Conservation (phyloP, 2,888 invertebrate genomes). For the Nephrocerus scutellatus region DNA sequence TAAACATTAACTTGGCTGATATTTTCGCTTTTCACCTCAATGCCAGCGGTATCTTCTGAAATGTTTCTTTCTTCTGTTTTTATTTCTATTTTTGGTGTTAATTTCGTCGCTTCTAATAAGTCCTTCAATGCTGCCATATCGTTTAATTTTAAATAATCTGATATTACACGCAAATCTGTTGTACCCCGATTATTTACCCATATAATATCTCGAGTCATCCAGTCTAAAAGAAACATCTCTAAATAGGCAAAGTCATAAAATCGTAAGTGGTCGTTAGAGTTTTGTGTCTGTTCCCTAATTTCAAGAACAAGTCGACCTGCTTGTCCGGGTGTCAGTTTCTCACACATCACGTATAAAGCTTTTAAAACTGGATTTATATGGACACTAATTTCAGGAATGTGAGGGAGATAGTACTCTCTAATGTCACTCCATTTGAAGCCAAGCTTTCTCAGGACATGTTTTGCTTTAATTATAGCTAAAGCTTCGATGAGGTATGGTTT, state of each 20-base stretch:
- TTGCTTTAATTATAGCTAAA: conserved; percentile 48
- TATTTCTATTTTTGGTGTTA: conserved; percentile 7
- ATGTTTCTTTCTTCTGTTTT: conserved; percentile 5
- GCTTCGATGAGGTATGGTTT: conserved; percentile 50
- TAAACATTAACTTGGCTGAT: not conserved
- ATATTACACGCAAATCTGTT: conserved; percentile 33
- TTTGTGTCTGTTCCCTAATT: conserved; percentile 26
- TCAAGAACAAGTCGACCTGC: conserved; percentile 30
- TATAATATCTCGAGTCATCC: conserved; percentile 34
- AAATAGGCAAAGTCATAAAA: conserved; percentile 35
- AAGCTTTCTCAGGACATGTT: conserved; percentile 42
- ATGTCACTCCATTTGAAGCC: conserved; percentile 39
- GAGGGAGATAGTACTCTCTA: conserved; percentile 39
- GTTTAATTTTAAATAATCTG: conserved; percentile 37
- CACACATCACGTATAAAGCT: conserved; percentile 47
- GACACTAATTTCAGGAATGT: conserved; percentile 37
- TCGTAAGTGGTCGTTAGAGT: conserved; percentile 27
- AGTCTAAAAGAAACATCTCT: conserved; percentile 41
- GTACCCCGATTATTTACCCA: conserved; percentile 28
- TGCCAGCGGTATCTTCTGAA: conserved; percentile 13
- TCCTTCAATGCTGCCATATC: conserved; percentile 29
- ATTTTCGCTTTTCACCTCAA: not conserved
- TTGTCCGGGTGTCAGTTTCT: conserved; percentile 40
- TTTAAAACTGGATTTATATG: conserved; percentile 48
- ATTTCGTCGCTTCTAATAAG: conserved; percentile 27